These are phyloP conservation scores for Atherix ibis DNA, from an alignment of 2,888 invertebrate genomes.

Conservation along the genomic window DNA sequence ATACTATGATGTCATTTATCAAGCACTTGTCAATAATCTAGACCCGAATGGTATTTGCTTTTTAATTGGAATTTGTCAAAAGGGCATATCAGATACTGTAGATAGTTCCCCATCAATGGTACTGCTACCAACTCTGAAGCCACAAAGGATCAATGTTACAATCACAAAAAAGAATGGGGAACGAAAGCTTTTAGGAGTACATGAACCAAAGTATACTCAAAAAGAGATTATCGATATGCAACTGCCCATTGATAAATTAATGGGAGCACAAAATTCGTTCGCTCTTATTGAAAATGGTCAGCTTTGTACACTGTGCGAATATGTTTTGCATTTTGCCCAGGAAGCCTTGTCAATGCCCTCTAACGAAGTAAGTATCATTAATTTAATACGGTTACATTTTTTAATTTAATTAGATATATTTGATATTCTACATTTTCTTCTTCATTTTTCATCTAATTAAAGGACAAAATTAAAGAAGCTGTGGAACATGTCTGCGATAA, in stretches of 20 bases:
- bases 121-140: constrained; percentile 37
- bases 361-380: constrained; percentile 41
- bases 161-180: constrained; percentile 14
- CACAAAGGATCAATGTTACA: constrained; percentile 29
- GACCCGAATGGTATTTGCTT: constrained; percentile 54
- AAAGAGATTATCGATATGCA: constrained; percentile 28
- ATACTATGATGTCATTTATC: constrained; percentile 60
- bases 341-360: constrained; percentile 48
- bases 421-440: not conserved
- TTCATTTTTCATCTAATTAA: constrained; percentile 13
- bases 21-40: constrained; percentile 48
- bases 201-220: constrained; percentile 23
- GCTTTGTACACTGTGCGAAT: constrained; percentile 65
- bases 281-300: constrained; percentile 31
- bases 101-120: constrained; percentile 38
- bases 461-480: constrained; percentile 51
- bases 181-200: constrained; percentile 20
- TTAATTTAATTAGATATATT: not conserved
- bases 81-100: constrained; percentile 13
- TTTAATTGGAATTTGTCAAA: constrained; percentile 39
- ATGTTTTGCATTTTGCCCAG: constrained; percentile 65
- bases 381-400: not conserved
- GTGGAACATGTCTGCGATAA: constrained; percentile 54
- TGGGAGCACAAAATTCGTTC: constrained; percentile 28
- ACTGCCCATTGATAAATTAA: constrained; percentile 36